Evolutionary conservation across 30 jellyfish, hydroid and myxozoan species (phyloP).

Genomic region (Sanderia malayensis): DNA sequence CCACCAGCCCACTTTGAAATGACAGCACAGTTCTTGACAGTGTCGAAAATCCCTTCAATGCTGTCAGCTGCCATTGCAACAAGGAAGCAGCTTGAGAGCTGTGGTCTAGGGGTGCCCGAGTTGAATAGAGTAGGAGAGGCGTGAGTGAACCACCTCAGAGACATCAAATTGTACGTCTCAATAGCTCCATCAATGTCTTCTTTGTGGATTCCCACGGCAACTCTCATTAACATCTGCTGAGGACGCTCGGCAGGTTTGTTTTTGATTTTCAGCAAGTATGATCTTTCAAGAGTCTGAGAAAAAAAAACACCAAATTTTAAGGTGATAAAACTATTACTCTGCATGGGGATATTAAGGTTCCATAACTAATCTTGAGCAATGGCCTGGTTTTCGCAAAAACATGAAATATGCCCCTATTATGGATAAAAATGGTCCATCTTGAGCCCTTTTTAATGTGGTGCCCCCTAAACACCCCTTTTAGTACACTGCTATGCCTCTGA

Average conservation of each 20-base stretch:
- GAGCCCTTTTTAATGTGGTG: too few relatives aligned
- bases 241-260: slow-evolving; percentile 98
- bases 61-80: slow-evolving; percentile 97
- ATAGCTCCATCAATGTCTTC: slow-evolving; percentile 96
- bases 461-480: too few relatives aligned
- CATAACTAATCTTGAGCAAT: too few relatives aligned
- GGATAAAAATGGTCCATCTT: too few relatives aligned
- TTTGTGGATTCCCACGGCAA: slow-evolving; percentile 94
- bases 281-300: slow-evolving; percentile 87
- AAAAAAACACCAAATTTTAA: too few relatives aligned
- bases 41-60: slow-evolving; percentile 98
- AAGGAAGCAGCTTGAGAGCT: slow-evolving; percentile 96
- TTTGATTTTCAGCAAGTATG: slow-evolving; percentile 89
- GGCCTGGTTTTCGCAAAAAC: too few relatives aligned
- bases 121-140: slow-evolving; percentile 99
- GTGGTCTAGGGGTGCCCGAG: slow-evolving; percentile 99
- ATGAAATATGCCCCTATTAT: too few relatives aligned
- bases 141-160: slow-evolving; percentile 97
- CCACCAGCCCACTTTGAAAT: slow-evolving; percentile 99
- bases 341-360: too few relatives aligned
- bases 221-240: slow-evolving; percentile 99
- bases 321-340: too few relatives aligned
- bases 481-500: too few relatives aligned
- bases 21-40: slow-evolving; percentile 96
- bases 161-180: slow-evolving; percentile 93